Conservation (phyloP, 35 echinoderm and acorn worm genomes). For the Eucidaris tribuloides region DNA sequence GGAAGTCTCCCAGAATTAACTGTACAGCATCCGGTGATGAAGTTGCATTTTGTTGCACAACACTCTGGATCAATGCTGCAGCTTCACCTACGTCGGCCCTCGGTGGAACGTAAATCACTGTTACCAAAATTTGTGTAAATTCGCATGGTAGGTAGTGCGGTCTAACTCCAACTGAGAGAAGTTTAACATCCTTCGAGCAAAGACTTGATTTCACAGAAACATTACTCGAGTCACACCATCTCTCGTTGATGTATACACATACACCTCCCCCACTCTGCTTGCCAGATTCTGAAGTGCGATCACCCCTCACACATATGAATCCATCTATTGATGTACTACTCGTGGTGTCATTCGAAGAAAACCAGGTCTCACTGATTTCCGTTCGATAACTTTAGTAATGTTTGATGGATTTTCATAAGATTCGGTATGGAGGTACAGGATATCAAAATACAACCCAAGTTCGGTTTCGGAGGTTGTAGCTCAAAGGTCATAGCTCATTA, state of each 20-base stretch:
- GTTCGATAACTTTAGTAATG: no score
- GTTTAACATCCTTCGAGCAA: conserved; percentile 42
- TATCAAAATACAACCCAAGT: no score
- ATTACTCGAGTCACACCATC: conserved; percentile 26
- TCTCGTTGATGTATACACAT: conserved; percentile 35
- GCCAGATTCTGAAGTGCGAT: conserved; percentile 15
- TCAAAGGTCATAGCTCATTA: no score
- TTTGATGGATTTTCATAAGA: no score
- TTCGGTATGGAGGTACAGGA: no score
- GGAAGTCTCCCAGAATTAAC: conserved; percentile 24
- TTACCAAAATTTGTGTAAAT: conserved; percentile 40
- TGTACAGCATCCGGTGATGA: conserved; percentile 13
- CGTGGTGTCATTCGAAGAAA: background rate
- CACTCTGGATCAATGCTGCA: background rate
- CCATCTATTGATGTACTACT: background rate
- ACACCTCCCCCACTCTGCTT: conserved; percentile 41
- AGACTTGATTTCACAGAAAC: conserved; percentile 9
- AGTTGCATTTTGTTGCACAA: background rate
- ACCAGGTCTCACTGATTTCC: no score
- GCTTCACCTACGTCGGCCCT: background rate
- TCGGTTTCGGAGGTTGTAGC: no score
- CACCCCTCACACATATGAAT: conserved; percentile 17
- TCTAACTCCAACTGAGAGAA: conserved; percentile 28
- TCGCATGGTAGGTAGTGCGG: conserved; percentile 39
- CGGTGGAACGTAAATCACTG: background rate